Percentiles rank a stretch among this genome's conserved stretches.
These are phyloP conservation scores for Adelges cooleyi DNA, from an alignment of 1,140 invertebrate species.

Conservation along the genomic window DNA sequence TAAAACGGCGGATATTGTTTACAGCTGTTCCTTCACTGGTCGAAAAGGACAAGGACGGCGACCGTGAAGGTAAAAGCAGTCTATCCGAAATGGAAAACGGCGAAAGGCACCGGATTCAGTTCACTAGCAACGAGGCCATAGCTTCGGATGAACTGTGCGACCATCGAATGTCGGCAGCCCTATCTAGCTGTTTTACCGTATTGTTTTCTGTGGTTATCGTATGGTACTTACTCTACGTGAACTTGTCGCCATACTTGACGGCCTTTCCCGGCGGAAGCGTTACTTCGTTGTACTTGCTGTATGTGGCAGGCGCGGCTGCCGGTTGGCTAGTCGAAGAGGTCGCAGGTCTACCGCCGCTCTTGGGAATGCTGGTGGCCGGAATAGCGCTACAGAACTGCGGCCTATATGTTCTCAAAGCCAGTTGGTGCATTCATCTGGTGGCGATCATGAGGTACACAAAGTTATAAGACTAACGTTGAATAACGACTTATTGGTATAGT, in stretches of 20 bases:
- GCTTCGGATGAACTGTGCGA: neutral
- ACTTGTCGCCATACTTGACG: conserved; percentile 11
- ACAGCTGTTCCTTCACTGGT: too few relatives aligned
- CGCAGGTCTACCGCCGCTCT: conserved; percentile 32
- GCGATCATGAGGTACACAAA: conserved; percentile 19
- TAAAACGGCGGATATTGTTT: too few relatives aligned
- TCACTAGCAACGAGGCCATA: too few relatives aligned
- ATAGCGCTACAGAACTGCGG: conserved; percentile 33
- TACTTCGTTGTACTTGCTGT: conserved; percentile 31
- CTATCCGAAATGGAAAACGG: too few relatives aligned
- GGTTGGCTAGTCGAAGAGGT: conserved; percentile 20
- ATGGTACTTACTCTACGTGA: conserved; percentile 27
- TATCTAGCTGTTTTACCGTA: too few relatives aligned
- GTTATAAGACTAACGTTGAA: too few relatives aligned
- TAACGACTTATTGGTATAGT: neutral
- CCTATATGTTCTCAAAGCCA: conserved; percentile 32
- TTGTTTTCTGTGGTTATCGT: conserved; percentile 17
- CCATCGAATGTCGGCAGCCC: neutral
- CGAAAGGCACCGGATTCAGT: too few relatives aligned
- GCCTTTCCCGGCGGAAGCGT: conserved; percentile 32
- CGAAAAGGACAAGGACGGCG: too few relatives aligned
- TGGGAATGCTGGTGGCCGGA: conserved; percentile 35
- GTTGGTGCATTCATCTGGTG: conserved; percentile 26
- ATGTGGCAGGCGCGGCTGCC: conserved; percentile 24
- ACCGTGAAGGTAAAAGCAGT: too few relatives aligned